Percentiles rank a stretch among this genome's conserved stretches.
These are phyloP conservation scores for Phylloscopus collybita DNA, from an alignment of 2,797 vertebrate genomes.

Conservation along the genomic window DNA sequence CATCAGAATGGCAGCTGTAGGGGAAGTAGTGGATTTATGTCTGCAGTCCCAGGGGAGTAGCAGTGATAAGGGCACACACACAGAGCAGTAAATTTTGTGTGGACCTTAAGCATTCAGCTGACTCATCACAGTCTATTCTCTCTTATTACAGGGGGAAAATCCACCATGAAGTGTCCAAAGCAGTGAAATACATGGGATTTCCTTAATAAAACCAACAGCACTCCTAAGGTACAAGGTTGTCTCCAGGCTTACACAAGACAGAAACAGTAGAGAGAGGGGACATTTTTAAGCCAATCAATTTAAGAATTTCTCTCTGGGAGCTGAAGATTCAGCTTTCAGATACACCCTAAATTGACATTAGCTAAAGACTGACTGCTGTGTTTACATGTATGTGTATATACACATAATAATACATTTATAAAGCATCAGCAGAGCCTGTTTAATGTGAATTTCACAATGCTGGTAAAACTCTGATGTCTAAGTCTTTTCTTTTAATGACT, in stretches of 20 bases:
- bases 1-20: background rate
- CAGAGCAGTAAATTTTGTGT: background rate
- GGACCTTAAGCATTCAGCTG: background rate
- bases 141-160: background rate
- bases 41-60: background rate
- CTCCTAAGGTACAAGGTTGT: background rate
- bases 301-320: background rate
- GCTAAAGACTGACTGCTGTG: background rate
- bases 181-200: background rate
- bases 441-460: background rate
- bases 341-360: background rate
- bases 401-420: background rate
- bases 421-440: background rate
- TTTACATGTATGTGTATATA: background rate
- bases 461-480: background rate
- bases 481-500: background rate
- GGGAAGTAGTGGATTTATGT: background rate
- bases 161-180: background rate
- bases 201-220: background rate
- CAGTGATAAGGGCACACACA: background rate
- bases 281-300: background rate
- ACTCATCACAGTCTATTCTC: background rate
- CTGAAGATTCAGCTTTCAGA: background rate
- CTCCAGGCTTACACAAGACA: background rate
- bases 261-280: background rate